Conservation (phyloP, 2,888 invertebrate species). For the Molanna angustata region DNA sequence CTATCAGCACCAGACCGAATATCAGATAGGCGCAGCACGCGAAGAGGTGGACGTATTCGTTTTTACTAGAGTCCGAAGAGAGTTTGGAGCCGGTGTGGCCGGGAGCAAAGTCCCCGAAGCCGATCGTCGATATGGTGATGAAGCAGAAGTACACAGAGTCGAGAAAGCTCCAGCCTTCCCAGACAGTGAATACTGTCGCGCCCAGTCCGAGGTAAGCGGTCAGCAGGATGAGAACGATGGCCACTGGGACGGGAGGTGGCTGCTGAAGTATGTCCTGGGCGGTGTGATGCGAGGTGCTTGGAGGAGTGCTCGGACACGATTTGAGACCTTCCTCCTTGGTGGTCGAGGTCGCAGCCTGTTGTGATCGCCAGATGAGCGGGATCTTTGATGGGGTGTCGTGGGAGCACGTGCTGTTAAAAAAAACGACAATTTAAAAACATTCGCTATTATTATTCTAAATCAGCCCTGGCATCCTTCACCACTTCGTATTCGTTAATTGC, state of each 20-base stretch:
- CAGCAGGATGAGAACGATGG: slow-evolving; percentile 64
- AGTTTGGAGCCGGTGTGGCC: slow-evolving; percentile 52
- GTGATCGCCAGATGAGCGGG: slow-evolving; percentile 65
- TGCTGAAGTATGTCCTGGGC: slow-evolving; percentile 45
- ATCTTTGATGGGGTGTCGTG: slow-evolving; percentile 76
- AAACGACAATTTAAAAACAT: no score
- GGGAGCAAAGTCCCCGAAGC: slow-evolving; percentile 75
- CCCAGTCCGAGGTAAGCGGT: slow-evolving; percentile 73
- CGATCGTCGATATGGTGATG: slow-evolving; percentile 79
- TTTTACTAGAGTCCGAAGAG: slow-evolving; percentile 40
- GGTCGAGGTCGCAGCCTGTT: slow-evolving; percentile 42
- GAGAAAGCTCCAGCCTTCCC: slow-evolving; percentile 77
- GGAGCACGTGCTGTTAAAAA: slow-evolving; percentile 43
- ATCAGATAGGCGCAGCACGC: slow-evolving; percentile 78
- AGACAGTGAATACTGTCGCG: slow-evolving; percentile 73
- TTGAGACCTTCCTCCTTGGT: slow-evolving; percentile 24
- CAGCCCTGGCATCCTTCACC: no score
- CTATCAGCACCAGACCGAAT: slow-evolving; percentile 75
- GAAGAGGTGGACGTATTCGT: slow-evolving; percentile 68
- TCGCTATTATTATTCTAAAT: no score
- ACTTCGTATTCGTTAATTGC: no score
- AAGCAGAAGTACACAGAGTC: slow-evolving; percentile 85
- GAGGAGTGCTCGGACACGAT: slow-evolving; percentile 41
- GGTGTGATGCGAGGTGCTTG: slow-evolving; percentile 44
- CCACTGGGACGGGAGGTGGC: slow-evolving; percentile 44